These are phyloP conservation scores for Campaea margaritaria DNA, from an alignment of 2,888 invertebrate genomes.

Conservation along the genomic window DNA sequence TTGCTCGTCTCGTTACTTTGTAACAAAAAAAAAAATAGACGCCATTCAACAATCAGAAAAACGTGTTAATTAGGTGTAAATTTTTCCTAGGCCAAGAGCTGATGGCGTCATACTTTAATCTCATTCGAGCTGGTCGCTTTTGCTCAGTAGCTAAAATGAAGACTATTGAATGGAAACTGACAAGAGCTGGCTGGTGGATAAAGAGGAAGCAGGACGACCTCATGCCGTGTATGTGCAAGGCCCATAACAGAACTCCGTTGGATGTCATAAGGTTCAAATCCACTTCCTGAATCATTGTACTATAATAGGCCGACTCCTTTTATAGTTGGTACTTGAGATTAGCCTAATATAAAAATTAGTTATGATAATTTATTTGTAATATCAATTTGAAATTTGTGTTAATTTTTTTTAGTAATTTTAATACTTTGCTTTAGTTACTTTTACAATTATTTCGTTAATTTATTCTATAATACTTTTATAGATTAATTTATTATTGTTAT, in stretches of 20 bases:
- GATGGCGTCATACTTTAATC: constrained; percentile 73
- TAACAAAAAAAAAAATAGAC: too few species aligned
- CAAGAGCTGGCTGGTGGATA: constrained; percentile 74
- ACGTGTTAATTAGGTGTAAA: too few species aligned
- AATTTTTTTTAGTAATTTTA: too few species aligned
- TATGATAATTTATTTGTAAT: constrained; percentile 8
- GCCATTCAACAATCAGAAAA: background rate
- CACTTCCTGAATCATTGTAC: constrained; percentile 10
- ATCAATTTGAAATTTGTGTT: too few species aligned
- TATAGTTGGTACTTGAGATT: background rate
- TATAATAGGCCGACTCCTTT: constrained; percentile 4
- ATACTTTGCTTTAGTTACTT: too few species aligned
- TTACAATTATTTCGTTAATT: too few species aligned
- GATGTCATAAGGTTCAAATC: constrained; percentile 65
- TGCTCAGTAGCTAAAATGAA: constrained; percentile 69
- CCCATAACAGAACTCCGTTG: constrained; percentile 68
- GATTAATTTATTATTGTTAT: too few species aligned
- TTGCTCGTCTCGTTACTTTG: too few species aligned
- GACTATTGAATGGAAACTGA: constrained; percentile 80
- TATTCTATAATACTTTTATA: too few species aligned
- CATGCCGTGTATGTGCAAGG: constrained; percentile 68
- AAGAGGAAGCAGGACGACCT: constrained; percentile 58
- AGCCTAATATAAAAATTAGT: background rate
- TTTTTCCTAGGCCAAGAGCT: constrained; percentile 84
- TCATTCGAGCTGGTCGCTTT: constrained; percentile 64